phyloP scores from a whole-genome alignment of 2,113 vertebrate species.

The Rhinoptilus africanus region DNA sequence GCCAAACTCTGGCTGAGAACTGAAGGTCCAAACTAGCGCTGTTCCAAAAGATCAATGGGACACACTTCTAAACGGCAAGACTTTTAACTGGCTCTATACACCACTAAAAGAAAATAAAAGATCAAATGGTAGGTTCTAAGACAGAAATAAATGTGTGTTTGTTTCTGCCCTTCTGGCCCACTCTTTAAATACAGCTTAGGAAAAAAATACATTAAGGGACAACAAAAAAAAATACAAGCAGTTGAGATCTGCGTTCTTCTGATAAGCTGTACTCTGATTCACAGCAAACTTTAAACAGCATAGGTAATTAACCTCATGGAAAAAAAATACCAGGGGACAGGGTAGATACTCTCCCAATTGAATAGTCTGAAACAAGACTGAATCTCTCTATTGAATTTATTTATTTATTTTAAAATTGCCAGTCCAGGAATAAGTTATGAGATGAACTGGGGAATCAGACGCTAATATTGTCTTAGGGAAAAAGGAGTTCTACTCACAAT shows the following conservation, averaged over 20 bases:
- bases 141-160: slow-evolving; percentile 40
- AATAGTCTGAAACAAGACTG: background rate
- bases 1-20: slow-evolving; percentile 59
- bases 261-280: slow-evolving; percentile 14
- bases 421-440: background rate
- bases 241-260: slow-evolving; percentile 32
- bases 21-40: slow-evolving; percentile 42
- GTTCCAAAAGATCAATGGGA: slow-evolving; percentile 58
- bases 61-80: slow-evolving; percentile 3
- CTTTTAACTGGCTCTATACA: slow-evolving; percentile 12
- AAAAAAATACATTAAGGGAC: background rate
- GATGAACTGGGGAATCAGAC: background rate
- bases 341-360: background rate
- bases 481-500: background rate
- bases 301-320: slow-evolving; percentile 15
- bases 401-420: background rate
- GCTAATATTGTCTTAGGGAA: background rate
- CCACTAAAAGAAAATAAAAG: slow-evolving; percentile 44
- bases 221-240: background rate
- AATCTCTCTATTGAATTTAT: background rate
- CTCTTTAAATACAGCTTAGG: background rate
- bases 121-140: slow-evolving; percentile 37
- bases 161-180: slow-evolving; percentile 26
- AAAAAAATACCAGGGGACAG: background rate
- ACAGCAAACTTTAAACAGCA: background rate